These are phyloP conservation scores for Ianthella basta DNA, from an alignment of 37 sponge, comb jelly and placozoan species.

Conservation along the genomic window DNA sequence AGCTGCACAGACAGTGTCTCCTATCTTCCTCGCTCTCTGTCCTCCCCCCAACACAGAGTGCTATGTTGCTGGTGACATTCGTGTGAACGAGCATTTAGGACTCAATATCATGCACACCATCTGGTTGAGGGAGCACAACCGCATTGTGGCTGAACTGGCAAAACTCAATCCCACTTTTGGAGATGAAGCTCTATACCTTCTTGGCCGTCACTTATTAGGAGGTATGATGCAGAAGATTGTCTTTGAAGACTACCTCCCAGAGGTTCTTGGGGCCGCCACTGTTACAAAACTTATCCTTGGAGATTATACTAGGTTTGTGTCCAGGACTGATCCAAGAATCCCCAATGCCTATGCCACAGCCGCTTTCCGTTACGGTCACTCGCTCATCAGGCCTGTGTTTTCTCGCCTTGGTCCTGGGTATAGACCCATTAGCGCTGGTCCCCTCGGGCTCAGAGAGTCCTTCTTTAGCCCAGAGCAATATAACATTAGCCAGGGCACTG, in stretches of 20 bases:
- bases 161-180: conserved; percentile 82
- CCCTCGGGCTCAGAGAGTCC: conserved; percentile 54
- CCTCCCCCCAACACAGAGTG: neutral
- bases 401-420: conserved; percentile 46
- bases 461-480: conserved; percentile 62
- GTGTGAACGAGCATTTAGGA: conserved; percentile 85
- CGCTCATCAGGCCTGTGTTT: conserved; percentile 60
- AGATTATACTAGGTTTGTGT: conserved; percentile 57
- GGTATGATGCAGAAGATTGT: conserved; percentile 23
- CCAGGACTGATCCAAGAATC: conserved; percentile 57
- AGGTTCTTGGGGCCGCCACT: conserved; percentile 23
- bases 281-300: neutral
- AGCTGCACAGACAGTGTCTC: neutral
- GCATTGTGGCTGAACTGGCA: conserved; percentile 45
- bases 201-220: conserved; percentile 49
- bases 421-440: conserved; percentile 36
- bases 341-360: conserved; percentile 80
- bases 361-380: conserved; percentile 87
- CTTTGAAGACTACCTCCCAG: conserved; percentile 34
- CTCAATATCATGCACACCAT: conserved; percentile 78
- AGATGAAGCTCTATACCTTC: conserved; percentile 82
- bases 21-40: neutral
- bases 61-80: conserved; percentile 76
- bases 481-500: conserved; percentile 53
- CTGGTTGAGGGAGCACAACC: conserved; percentile 73